Percentiles rank a stretch among this genome's conserved stretches.
Evolutionary conservation across 2,113 vertebrate genomes (phyloP).

Genomic region (Colossoma macropomum): DNA sequence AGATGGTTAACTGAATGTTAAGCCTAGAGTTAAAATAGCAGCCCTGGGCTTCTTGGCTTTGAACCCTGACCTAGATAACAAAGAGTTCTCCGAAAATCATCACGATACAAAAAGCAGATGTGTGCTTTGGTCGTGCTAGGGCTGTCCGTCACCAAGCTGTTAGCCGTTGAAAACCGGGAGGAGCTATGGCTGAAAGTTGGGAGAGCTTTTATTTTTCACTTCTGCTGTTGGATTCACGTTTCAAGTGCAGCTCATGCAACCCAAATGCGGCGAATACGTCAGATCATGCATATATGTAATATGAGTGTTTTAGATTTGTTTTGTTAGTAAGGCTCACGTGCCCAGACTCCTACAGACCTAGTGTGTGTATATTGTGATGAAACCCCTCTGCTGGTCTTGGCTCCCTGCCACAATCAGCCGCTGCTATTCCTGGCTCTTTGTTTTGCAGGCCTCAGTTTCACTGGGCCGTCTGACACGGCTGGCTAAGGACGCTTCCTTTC

Average conservation of each 20-base stretch:
- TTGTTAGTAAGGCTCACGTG: neutral
- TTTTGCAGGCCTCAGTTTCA: constrained; percentile 25
- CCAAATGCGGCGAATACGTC: neutral
- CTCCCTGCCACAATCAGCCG: constrained; percentile 32
- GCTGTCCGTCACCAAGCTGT: neutral
- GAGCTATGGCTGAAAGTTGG: too few relatives aligned
- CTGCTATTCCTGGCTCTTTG: constrained; percentile 43
- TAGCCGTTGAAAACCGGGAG: too few relatives aligned
- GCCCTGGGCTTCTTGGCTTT: neutral
- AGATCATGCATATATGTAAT: neutral
- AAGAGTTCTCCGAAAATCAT: constrained; percentile 14
- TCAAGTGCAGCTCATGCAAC: neutral
- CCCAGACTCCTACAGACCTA: constrained; percentile 42
- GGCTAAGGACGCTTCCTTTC: neutral
- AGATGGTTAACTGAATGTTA: too few relatives aligned
- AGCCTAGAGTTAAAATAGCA: neutral
- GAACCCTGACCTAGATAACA: constrained; percentile 5
- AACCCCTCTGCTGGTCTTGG: neutral
- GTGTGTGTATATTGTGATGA: neutral
- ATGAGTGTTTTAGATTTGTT: neutral
- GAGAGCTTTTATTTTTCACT: neutral
- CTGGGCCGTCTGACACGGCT: neutral
- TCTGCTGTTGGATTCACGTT: neutral
- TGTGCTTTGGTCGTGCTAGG: neutral
- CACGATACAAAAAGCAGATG: constrained; percentile 33